Base-by-base conservation (phyloP, 2,888 invertebrate genomes). In the Aleiodes alternator region DNA sequence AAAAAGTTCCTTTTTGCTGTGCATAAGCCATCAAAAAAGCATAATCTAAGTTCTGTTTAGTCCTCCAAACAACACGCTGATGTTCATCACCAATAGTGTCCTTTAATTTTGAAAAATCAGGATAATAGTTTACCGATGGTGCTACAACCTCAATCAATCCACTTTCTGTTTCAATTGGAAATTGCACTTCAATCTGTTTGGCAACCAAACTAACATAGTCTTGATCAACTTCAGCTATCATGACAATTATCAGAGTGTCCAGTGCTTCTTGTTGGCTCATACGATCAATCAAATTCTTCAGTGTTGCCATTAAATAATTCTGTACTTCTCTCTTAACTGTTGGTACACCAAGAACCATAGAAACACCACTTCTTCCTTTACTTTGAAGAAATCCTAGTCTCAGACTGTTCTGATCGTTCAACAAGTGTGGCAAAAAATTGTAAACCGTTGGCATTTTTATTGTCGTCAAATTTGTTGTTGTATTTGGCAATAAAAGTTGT, bases 21-120 rank as follows among this genome's bases (percentile, higher is more conserved):
- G 96, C 96, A 86, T 98, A 98, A 75, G 97, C 94, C 98, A 98
- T 98, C 12, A 98, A 91, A 89, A 95, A 98, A 0, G 97, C 95
- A 85, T 95, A 97, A 88, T 98, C 98, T 74, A 98, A 91, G 88
- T 98, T 98, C 88, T 98, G 98, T 85, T 98, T 98, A 4, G 97
- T 96, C 71, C 98, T 91, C 98, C 98, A 98, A 72, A 94, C 93
- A 0, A 96, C 95, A 0, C 98, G 92, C 85, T 97, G 96, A 78
- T 92, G 91, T 0, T 96, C 93, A 90, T 98, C 98, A 0, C 97
- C 97, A 4, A 98, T 91, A 0, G 96, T 97, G 43, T 94, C 92
- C 5, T 94, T 92, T 16, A 98, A 89, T 66, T 92, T 92, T 69
- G 95, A 92, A 77, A 97, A 92, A 87, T 97, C 93, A 0, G 98